Conservation (phyloP, 2,797 vertebrate genomes). For the Merluccius polli region DNA sequence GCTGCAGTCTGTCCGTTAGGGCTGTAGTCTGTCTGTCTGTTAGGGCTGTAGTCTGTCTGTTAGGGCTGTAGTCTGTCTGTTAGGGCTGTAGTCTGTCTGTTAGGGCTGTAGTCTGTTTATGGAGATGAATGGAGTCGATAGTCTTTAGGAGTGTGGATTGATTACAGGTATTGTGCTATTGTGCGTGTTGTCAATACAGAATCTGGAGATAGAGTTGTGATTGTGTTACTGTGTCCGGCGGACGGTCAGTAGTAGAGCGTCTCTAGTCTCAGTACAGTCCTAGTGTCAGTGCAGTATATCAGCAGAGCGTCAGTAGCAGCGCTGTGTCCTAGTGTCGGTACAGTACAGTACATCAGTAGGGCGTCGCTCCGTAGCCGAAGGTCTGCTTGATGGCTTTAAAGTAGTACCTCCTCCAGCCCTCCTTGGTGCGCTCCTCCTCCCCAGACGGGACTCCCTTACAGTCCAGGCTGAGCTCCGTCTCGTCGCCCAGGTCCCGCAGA, state of each 20-base stretch:
- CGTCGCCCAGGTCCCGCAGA: constrained; percentile 73
- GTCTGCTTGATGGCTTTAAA: constrained; percentile 93
- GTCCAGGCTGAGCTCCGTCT: constrained; percentile 82
- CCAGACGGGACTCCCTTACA: constrained; percentile 78
- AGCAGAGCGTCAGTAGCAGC: too few relatives aligned
- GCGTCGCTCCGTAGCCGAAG: constrained; percentile 78
- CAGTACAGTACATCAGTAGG: not conserved
- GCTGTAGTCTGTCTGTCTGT: too few relatives aligned
- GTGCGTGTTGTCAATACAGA: not conserved
- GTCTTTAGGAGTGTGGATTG: not conserved
- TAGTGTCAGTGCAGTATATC: not conserved
- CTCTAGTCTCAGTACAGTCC: not conserved
- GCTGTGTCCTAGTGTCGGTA: not conserved
- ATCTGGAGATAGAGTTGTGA: not conserved
- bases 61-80: too few relatives aligned
- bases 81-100: too few relatives aligned
- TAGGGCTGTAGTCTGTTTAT: too few relatives aligned
- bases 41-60: too few relatives aligned
- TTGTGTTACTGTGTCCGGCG: not conserved
- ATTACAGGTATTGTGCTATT: not conserved
- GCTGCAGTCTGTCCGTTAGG: too few relatives aligned
- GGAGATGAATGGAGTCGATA: too few relatives aligned
- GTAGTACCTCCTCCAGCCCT: constrained; percentile 91
- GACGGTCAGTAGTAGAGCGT: not conserved
- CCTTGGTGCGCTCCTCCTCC: constrained; percentile 84